Conservation (phyloP, 2,888 invertebrate genomes). For the Cylloceria caligata region DNA sequence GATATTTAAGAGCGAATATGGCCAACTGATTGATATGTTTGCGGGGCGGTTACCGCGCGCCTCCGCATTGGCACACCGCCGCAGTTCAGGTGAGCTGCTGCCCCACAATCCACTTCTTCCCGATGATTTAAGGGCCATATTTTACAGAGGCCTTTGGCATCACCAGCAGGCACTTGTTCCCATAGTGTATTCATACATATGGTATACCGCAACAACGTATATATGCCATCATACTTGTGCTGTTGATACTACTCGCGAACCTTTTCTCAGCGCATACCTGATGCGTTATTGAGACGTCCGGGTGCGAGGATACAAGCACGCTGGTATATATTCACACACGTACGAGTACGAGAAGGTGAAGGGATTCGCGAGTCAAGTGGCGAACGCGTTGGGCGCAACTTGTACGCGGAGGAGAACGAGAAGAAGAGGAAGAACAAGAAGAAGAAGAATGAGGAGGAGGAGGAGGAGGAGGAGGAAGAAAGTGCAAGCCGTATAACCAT, state of each 20-base stretch:
- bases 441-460: too few relatives aligned
- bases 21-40: constrained; percentile 83
- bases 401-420: constrained; percentile 68
- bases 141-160: constrained; percentile 81
- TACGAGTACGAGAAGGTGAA: background rate
- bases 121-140: constrained; percentile 84
- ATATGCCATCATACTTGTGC: constrained; percentile 13
- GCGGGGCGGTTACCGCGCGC: constrained; percentile 79
- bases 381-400: constrained; percentile 49
- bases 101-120: constrained; percentile 80
- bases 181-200: constrained; percentile 41
- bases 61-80: constrained; percentile 68
- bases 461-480: constrained; percentile 71
- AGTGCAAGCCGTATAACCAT: constrained; percentile 65
- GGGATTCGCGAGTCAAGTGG: constrained; percentile 38
- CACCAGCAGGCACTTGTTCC: constrained; percentile 71
- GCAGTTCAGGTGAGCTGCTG: constrained; percentile 77
- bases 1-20: constrained; percentile 73
- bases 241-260: constrained; percentile 61
- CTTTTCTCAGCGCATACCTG: constrained; percentile 70
- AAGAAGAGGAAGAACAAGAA: constrained; percentile 41
- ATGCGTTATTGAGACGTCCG: constrained; percentile 80
- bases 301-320: constrained; percentile 67
- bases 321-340: constrained; percentile 39
- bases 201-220: constrained; percentile 8